These are phyloP conservation scores for Drosophila baimaii DNA, from an alignment of 1,140 invertebrate species.

Conservation along the genomic window DNA sequence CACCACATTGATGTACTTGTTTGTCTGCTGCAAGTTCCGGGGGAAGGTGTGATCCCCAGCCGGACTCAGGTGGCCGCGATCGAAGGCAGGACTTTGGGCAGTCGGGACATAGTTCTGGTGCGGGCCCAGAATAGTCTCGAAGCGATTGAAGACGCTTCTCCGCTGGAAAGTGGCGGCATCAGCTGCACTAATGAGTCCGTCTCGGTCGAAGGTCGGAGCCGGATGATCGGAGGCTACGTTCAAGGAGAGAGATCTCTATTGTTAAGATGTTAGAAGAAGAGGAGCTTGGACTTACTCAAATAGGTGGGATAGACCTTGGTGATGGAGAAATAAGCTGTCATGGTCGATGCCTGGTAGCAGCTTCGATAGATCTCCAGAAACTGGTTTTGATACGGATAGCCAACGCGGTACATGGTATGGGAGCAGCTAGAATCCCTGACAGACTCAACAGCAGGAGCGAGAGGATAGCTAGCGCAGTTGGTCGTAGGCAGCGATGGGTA, in stretches of 20 bases:
- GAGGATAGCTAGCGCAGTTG: not conserved
- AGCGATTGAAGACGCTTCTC: not conserved
- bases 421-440: not conserved
- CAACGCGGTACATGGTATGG: constrained; percentile 8
- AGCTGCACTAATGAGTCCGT: not conserved
- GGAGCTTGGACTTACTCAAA: not conserved
- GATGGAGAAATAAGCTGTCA: constrained; percentile 10
- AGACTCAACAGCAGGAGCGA: not conserved
- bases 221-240: not conserved
- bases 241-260: too few species aligned
- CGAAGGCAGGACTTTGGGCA: not conserved
- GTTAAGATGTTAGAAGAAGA: too few species aligned
- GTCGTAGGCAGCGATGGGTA: not conserved
- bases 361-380: constrained; percentile 9
- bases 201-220: not conserved
- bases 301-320: constrained; percentile 4
- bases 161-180: constrained; percentile 7
- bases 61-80: constrained; percentile 9
- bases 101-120: not conserved
- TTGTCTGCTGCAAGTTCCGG: not conserved
- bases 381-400: not conserved
- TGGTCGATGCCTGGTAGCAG: constrained; percentile 1
- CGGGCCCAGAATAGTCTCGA: not conserved
- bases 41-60: not conserved
- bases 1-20: constrained; percentile 14